These are phyloP conservation scores for Tenebrio molitor DNA, from an alignment of 1,140 invertebrate species.

Conservation along the genomic window DNA sequence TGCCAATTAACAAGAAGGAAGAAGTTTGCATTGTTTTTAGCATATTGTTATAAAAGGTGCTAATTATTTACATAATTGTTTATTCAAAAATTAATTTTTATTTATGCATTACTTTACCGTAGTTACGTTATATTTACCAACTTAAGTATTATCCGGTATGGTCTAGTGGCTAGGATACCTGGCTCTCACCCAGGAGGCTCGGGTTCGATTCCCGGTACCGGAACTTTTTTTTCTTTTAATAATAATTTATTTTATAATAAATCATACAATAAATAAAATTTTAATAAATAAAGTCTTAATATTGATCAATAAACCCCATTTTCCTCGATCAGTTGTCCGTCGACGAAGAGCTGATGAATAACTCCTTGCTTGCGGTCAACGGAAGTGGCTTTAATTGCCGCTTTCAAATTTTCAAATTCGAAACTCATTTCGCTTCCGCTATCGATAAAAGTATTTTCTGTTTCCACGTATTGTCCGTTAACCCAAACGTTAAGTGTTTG, in stretches of 20 bases:
- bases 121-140: no score
- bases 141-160: conserved; percentile 54
- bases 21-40: no score
- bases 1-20: no score
- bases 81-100: no score
- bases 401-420: conserved; percentile 62
- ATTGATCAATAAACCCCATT: conserved; percentile 43
- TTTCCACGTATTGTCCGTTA: conserved; percentile 78
- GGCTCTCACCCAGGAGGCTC: conserved; percentile 62
- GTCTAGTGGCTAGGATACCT: conserved; percentile 63
- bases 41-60: no score
- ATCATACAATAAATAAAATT: conserved; percentile 11
- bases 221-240: conserved; percentile 51
- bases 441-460: conserved; percentile 83
- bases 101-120: no score
- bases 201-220: conserved; percentile 63
- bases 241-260: conserved; percentile 41
- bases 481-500: conserved; percentile 84
- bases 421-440: conserved; percentile 88
- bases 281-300: background rate
- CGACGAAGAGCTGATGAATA: conserved; percentile 68
- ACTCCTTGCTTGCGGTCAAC: conserved; percentile 70
- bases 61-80: no score
- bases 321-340: conserved; percentile 63
- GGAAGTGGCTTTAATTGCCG: conserved; percentile 73